These are phyloP conservation scores for Hippocampus kuda DNA, from an alignment of 2,797 vertebrate species.

Conservation along the genomic window DNA sequence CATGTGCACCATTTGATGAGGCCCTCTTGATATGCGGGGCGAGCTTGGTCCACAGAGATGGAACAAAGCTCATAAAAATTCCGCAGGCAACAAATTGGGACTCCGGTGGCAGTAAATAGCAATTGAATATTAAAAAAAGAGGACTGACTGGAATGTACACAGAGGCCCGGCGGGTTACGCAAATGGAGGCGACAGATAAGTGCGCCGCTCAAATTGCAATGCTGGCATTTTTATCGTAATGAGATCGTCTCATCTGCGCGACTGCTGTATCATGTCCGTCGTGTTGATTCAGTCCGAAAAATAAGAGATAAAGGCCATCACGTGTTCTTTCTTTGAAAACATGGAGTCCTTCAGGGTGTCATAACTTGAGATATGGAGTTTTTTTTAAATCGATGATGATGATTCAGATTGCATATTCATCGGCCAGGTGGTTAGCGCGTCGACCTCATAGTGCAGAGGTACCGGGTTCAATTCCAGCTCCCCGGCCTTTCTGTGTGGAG, in stretches of 20 bases:
- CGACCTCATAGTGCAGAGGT: no score
- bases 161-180: slow-evolving; percentile 1
- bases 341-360: background rate
- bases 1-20: background rate
- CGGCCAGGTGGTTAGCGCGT: no score
- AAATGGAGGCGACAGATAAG: slow-evolving; percentile 4
- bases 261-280: background rate
- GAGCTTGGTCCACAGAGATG: slow-evolving; percentile 13
- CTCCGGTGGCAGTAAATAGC: slow-evolving; percentile 6
- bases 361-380: no score
- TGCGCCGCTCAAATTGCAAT: background rate
- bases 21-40: slow-evolving; percentile 13
- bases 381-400: background rate
- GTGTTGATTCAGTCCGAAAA: background rate
- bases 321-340: background rate
- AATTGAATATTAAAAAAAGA: slow-evolving; percentile 4
- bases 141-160: slow-evolving; percentile 3
- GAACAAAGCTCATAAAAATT: slow-evolving; percentile 22
- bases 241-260: background rate
- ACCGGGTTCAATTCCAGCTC: no score
- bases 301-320: background rate
- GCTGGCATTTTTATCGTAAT: background rate
- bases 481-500: no score
- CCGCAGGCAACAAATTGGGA: slow-evolving; percentile 10
- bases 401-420: background rate